Evolutionary conservation across 2,113 vertebrate genomes (phyloP).

Genomic region (Xyrauchen texanus): DNA sequence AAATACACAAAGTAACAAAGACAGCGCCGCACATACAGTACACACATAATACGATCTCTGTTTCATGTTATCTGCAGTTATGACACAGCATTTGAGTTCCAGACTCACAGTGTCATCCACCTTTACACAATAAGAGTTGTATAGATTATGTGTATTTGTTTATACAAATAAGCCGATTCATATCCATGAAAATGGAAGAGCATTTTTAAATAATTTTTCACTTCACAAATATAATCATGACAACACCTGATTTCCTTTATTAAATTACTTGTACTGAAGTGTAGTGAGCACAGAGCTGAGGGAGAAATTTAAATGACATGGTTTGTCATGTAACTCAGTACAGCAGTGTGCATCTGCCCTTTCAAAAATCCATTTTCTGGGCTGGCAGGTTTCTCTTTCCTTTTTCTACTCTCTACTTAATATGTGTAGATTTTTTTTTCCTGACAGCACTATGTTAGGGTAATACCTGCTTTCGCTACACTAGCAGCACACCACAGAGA

Average conservation of each 20-base stretch:
- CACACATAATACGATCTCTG: not conserved
- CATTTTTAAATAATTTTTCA: not conserved
- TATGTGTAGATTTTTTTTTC: conserved; percentile 23
- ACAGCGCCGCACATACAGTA: not conserved
- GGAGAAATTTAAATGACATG: not conserved
- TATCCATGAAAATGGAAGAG: not conserved
- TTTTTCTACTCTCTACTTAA: conserved; percentile 33
- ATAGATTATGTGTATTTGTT: not conserved
- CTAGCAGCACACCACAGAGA: conserved; percentile 9
- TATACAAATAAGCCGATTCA: not conserved
- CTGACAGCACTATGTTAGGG: conserved; percentile 2
- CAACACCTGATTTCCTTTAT: not conserved
- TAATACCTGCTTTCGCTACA: conserved; percentile 8
- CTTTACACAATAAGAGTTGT: not conserved
- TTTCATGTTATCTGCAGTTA: not conserved
- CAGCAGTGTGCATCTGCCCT: not conserved
- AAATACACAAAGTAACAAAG: not conserved
- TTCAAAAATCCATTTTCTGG: not conserved
- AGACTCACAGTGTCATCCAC: not conserved
- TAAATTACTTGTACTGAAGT: not conserved
- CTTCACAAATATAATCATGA: not conserved
- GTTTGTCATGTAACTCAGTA: not conserved
- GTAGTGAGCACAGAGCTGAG: not conserved
- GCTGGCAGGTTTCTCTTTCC: not conserved
- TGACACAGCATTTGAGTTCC: not conserved